phyloP scores from a whole-genome alignment of 2,113 vertebrate genomes.

The Lagenorhynchus albirostris region DNA sequence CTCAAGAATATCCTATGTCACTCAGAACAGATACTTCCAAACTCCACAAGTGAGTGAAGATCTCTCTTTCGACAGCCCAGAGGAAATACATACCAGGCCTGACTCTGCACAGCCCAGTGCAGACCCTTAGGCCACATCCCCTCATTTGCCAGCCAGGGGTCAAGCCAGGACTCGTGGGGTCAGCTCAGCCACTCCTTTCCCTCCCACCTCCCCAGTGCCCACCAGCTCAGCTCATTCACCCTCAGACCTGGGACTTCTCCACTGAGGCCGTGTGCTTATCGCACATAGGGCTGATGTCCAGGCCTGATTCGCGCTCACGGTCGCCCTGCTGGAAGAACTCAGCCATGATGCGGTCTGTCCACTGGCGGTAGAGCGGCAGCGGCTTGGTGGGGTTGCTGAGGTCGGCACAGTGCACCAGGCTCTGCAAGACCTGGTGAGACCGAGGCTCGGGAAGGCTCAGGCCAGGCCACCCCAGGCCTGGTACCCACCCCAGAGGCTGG shows the following conservation, averaged over 20 bases:
- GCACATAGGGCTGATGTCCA: constrained; percentile 97
- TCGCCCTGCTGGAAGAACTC: constrained; percentile 94
- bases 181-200: neutral
- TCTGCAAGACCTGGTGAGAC: constrained; percentile 88
- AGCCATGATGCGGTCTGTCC: constrained; percentile 93
- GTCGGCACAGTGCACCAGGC: constrained; percentile 95
- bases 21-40: neutral
- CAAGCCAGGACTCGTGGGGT: neutral
- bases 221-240: neutral
- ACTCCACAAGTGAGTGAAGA: neutral
- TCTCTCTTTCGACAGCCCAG: neutral
- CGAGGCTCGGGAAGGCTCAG: fast-evolving
- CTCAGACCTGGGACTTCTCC: constrained; percentile 92
- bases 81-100: neutral
- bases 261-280: constrained; percentile 93
- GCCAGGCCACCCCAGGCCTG: neutral
- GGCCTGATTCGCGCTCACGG: constrained; percentile 89
- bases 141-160: neutral
- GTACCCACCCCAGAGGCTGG: fast-evolving
- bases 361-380: constrained; percentile 90
- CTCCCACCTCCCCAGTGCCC: neutral
- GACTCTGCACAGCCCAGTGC: neutral
- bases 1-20: neutral
- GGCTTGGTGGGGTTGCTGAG: constrained; percentile 96
- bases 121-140: neutral